Evolutionary conservation across 2,888 invertebrate genomes (phyloP), one percentile per base, ranked within the genome.

Genomic region (Ypsolopha scabrella): DNA sequence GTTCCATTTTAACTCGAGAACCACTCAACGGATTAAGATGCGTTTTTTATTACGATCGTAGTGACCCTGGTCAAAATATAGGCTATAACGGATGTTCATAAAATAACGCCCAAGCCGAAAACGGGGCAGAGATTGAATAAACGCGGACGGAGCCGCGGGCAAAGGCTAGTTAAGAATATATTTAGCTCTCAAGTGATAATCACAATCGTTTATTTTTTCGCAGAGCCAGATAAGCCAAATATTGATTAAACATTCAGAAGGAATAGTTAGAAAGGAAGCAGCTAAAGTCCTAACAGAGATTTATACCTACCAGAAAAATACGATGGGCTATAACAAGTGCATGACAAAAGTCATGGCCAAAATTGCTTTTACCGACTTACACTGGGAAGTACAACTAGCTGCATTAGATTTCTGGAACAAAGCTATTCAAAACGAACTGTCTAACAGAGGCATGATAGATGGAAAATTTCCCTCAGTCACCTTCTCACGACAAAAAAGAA

Each of bases 361-460:
- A 6, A 73, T 90, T 0, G 89, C 90, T 0, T 79, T 89, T 0
- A 78, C 87, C 10, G 93, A 94, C 72, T 74, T 93, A 10, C 90
- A 93, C 62, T 92, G 93, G 92, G 93, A 93, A 71, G 93, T 93
- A 0, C 92, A 92, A 70, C 72, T 89, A 1, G 89, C 62, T n/a
- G n/a, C n/a, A n/a, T n/a, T 94, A 1, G 68, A 80, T 48, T 93
- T 91, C 60, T 94, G 93, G 93, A 80, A 87, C 47, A 74, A 87
- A 47, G 89, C 90, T 11, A 89, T 92, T 41, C 76, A 82, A 33
- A 87, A 83, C 3, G 88, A 90, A n/a, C 54, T 71, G 1, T 56
- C 58, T 2, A 52, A 70, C 41, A 60, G 64, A 69, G 93, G 93
- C 41, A 91, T 93, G 91, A 88, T 93, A 11, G 92, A 93, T 63